Base-by-base conservation (phyloP, 2,888 invertebrate species). In the Onthophagus sagittarius region DNA sequence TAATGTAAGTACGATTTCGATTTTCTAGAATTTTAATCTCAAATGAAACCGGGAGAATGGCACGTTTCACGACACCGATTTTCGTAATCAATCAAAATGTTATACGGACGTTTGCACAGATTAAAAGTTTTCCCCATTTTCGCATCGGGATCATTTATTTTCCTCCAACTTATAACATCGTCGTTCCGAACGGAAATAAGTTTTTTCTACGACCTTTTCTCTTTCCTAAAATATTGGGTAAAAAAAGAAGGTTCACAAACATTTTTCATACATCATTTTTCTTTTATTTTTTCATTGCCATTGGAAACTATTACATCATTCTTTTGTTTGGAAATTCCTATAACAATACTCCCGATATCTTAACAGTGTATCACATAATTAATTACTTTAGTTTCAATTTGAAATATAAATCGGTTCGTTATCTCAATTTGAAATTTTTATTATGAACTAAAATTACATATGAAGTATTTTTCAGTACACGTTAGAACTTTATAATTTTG, bases 1-100 rank as follows among this genome's bases (percentile, higher is more conserved):
- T 78, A 93, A 93, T 85, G 93, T 93, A 87, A 92, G 93, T 91
- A 72, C 9, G 14, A 63, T 9, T 15, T 39, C 15, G 32, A 53
- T 62, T 53, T 9, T 39, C 39, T 15, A 15, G 39, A 53, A 53
- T 53, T 53, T 53, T 53, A 53, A 53, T 53, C 39, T 53, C 39
- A 53, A 53, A 11, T 53, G 6, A 23, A 15, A 31, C 31, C 15
- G 65, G 14, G 31, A 65, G 31, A 64, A 15, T 65, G 31, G 15
- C 11, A 65, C 31, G 11, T 23, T 65, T 65, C 15, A 23, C 15
- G 15, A 65, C 15, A 65, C 64, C 39, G 39, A 11, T 53, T 53
- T 53, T 53, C 11, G 39, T 53, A 53, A 53, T 53, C 39, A 53
- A 53, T 53, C 39, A 53, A 53, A 53, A 53, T 53, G 39, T 53